phyloP scores from a whole-genome alignment of 2,113 vertebrate species.

The Clupea harengus region DNA sequence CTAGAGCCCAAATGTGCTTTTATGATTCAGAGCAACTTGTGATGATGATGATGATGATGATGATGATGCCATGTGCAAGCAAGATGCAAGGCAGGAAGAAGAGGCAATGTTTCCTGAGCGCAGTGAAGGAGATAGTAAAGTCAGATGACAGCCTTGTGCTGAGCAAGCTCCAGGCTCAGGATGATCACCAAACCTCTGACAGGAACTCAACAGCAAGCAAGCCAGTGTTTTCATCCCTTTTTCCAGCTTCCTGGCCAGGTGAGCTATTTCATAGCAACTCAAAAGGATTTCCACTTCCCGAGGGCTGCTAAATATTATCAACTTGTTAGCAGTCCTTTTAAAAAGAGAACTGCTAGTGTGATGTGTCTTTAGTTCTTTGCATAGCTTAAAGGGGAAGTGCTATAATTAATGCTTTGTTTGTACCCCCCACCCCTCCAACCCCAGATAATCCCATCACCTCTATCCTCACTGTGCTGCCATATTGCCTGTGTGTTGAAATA shows the following conservation, averaged over 20 bases:
- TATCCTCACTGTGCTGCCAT: neutral
- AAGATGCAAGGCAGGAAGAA: neutral
- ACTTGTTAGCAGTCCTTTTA: neutral
- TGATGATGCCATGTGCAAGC: neutral
- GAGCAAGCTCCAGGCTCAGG: neutral
- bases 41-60: neutral
- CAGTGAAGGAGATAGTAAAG: neutral
- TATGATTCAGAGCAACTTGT: too few species aligned
- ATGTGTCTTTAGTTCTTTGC: neutral
- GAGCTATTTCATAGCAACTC: neutral
- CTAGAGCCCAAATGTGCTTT: too few species aligned
- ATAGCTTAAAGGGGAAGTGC: neutral
- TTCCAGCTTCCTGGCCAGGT: neutral
- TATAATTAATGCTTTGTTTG: neutral
- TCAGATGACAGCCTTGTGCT: neutral
- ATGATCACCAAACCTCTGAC: neutral
- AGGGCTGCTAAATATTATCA: neutral
- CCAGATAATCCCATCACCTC: neutral
- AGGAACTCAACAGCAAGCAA: neutral
- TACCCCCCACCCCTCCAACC: neutral
- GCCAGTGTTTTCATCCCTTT: neutral
- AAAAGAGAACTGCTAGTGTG: neutral
- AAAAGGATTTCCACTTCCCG: neutral
- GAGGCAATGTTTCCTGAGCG: neutral
- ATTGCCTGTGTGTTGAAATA: neutral